Conservation (phyloP, 2,888 invertebrate genomes). For the Timema podura region DNA sequence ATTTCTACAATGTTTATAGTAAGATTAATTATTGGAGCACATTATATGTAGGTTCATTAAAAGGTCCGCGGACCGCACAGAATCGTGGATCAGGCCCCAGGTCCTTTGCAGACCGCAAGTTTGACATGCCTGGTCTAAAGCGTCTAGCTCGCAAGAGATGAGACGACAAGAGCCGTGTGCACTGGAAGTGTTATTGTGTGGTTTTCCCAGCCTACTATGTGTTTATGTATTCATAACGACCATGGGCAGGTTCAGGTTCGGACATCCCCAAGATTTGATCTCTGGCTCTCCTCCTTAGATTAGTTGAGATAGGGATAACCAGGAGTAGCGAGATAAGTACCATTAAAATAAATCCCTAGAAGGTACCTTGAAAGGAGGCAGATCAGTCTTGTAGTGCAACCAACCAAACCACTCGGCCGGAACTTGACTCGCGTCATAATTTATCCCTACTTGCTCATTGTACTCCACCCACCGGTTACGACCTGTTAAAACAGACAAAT, state of each 20-base stretch:
- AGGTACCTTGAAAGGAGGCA: conserved; percentile 52
- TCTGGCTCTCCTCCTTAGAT: neutral
- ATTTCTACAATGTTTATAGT: too few species aligned
- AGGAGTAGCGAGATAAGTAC: neutral
- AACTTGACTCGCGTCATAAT: conserved; percentile 82
- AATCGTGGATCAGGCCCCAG: too few species aligned
- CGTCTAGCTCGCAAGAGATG: too few species aligned
- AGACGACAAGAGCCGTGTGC: too few species aligned
- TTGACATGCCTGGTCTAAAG: too few species aligned
- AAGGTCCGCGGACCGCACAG: too few species aligned
- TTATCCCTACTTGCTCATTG: conserved; percentile 66
- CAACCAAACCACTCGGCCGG: conserved; percentile 97
- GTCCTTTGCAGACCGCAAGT: too few species aligned
- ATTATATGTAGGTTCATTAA: too few species aligned
- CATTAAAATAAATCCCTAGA: conserved; percentile 9
- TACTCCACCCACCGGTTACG: conserved; percentile 96
- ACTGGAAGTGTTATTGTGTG: too few species aligned
- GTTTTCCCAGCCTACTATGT: too few species aligned
- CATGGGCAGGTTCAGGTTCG: neutral
- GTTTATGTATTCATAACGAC: neutral
- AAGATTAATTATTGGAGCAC: too few species aligned
- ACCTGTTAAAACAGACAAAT: conserved; percentile 45
- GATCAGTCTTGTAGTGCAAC: conserved; percentile 91
- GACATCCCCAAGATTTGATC: neutral
- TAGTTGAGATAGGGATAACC: too few species aligned